Evolutionary conservation across 1,140 invertebrate genomes (phyloP), one percentile per base, ranked within the genome.

Genomic region (Euura saliciscinereae): DNA sequence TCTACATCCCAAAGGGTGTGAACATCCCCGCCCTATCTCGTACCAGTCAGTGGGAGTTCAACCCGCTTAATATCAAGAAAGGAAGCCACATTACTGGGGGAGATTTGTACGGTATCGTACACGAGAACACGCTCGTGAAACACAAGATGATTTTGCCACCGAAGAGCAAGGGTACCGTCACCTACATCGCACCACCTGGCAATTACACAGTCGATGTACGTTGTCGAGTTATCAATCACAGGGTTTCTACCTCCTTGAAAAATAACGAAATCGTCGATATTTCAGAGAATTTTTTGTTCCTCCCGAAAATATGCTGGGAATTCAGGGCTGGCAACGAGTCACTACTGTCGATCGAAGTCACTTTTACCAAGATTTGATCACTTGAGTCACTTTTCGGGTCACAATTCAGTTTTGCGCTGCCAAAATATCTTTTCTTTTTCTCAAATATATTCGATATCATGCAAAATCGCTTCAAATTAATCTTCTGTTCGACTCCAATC

Each of bases 1-100:
- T 99, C 87, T 99, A 99, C 90, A 99, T 99, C 88, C 98, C 98
- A 8, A 99, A 99, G 88, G 99, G 99, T 89, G 91, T 99, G 2
- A 99, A 99, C 85, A 93, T 95, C 68, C 97, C 97, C 28, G 92
- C 95, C 13, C 86, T 99, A 10, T 96, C 95, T n/a, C 90, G 95
- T 73, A 92, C 92, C 1, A 86, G 89, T 65, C 88, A 91, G 66
- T 99, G 98, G 98, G 98, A 99, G 74, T 99, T 99, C 87, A 93
- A 93, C 85, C 97, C 98, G 0, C 76, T 92, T 8, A 93, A 94
- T 80, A 92, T 99, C 64, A 96, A 96, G 85, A 95, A 95, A 84
- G 83, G 86, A 44, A 95, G 96, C 69, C 98, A 99, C 85, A 95
- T 99, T 66, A 99, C 98, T 66, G 98, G 99, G 43, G 98, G 98